Evolutionary conservation across 1,140 invertebrate genomes (phyloP), one percentile per base, ranked within the genome.

Genomic region (Leptinotarsa defecta): DNA sequence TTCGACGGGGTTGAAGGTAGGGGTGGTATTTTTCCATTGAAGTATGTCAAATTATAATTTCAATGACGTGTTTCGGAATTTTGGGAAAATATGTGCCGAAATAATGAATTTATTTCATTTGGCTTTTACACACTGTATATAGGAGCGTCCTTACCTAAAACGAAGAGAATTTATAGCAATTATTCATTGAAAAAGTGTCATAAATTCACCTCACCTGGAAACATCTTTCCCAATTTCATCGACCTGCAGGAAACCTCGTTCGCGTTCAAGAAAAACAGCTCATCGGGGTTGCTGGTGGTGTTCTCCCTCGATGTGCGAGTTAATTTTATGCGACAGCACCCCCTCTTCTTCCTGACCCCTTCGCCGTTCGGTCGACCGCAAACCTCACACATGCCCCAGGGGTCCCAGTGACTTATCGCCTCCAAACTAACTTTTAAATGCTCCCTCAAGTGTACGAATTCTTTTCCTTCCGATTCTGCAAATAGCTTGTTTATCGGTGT

Each of bases 211-310:
- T 52, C 24, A 71, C 68, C 78, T 20, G 89, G 88, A 73, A 87
- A 86, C 48, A 85, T 76, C 34, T 81, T 76, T n/a, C 81, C 78
- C 5, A 90, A 81, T 63, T 83, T 72, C 52, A 76, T 71, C 5
- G 89, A 88, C 73, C 86, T 86, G 70, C 83, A 86, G 71, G 78
- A 80, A 64, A 85, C 75, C 79, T 83, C 80, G 19, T 80, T 80
- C 22, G 78, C 79, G 63, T 84, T 81, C 20, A 79, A 74, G 4
- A 86, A 71, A 74, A 77, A 79, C n/a, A 72, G 65, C 73, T 81
- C 78, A 65, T 79, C 71, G 27, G 61, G 4, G 76, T 72, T 74
- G 49, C 57, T 68, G 3, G 68, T 69, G 20, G 20, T 67, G 20
- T 73, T 70, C 15, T 22, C 34, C 48, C 43, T 22, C 24, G 22